These are phyloP conservation scores for Agonopterix subpropinquella DNA, from an alignment of 2,888 invertebrate genomes.

Conservation along the genomic window DNA sequence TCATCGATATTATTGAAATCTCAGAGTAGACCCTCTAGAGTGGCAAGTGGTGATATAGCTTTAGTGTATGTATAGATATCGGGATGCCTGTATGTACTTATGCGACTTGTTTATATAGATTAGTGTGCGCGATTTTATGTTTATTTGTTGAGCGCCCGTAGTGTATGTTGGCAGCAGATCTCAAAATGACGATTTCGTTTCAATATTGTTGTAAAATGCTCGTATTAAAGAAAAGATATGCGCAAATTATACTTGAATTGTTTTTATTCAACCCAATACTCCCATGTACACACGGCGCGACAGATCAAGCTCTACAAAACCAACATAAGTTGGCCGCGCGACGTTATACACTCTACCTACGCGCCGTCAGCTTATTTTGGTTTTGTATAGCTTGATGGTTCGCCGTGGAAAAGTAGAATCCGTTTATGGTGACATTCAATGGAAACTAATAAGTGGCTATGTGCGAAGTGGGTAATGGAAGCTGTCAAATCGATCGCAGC, in stretches of 20 bases:
- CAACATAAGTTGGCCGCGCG: too few species aligned
- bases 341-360: too few species aligned
- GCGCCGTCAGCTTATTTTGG: too few species aligned
- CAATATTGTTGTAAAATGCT: slow-evolving; percentile 76
- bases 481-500: too few species aligned
- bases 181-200: slow-evolving; percentile 73
- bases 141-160: slow-evolving; percentile 75
- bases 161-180: slow-evolving; percentile 76
- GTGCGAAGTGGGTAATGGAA: too few species aligned
- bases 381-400: too few species aligned
- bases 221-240: slow-evolving; percentile 75
- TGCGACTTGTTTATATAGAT: slow-evolving; percentile 75
- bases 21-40: slow-evolving; percentile 5
- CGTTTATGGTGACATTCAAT: too few species aligned
- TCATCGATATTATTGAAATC: too few species aligned
- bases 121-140: slow-evolving; percentile 73
- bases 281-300: too few species aligned
- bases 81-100: slow-evolving; percentile 74
- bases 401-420: too few species aligned
- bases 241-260: slow-evolving; percentile 52
- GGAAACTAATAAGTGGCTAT: too few species aligned
- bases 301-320: too few species aligned
- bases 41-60: slow-evolving; percentile 68
- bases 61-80: slow-evolving; percentile 71
- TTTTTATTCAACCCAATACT: slow-evolving; percentile 8